Base-by-base conservation (phyloP, 2,113 vertebrate genomes). In the Sterrhoptilus dennistouni region DNA sequence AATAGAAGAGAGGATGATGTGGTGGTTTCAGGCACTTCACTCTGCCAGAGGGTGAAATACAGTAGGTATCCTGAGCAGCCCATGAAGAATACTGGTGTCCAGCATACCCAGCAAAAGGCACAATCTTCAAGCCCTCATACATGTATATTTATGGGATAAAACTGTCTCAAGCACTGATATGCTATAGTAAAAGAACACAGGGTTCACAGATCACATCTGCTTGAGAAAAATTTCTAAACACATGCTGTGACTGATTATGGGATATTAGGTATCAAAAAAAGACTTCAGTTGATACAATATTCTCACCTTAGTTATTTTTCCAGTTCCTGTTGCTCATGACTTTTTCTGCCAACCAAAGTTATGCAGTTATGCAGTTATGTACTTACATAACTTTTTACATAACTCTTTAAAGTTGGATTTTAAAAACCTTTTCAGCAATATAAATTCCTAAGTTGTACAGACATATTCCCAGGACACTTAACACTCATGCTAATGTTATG, bases 381-480 rank as follows among this genome's bases (percentile, higher is more conserved):
- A 71, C 79, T 93, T 95, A 78, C 5, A 5, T 75, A 93, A 90
- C 38, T 77, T 83, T 87, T 93, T 81, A 94, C 36, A 35, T 56
- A 93, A 92, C 38, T 90, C 52, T 71, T 78, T 56, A n/a, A 66
- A 92, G 27, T 16, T 81, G 23, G 23, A 35, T 64, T 95, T 95
- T 81, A 75, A 88, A 93, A 93, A 70, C 24, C 69, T 87, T 92
- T 63, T 52, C 57, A 92, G 76, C 54, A 54, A 63, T 60, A 92
- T 89, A 75, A 83, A 94, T 89, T 93, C 89, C 77, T 89, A 66
- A 90, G n/a, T 36, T 87, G 60, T 71, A 82, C 57, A 52, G 44
- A 72, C 77, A 84, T 79, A 87, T 77, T 93, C 91, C 83, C 91
- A 81, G 19, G 72, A 56, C 33, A 83, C 19, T 60, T 68, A 87